These are phyloP conservation scores for Arge pagana DNA, from an alignment of 2,888 invertebrate genomes.

Conservation along the genomic window DNA sequence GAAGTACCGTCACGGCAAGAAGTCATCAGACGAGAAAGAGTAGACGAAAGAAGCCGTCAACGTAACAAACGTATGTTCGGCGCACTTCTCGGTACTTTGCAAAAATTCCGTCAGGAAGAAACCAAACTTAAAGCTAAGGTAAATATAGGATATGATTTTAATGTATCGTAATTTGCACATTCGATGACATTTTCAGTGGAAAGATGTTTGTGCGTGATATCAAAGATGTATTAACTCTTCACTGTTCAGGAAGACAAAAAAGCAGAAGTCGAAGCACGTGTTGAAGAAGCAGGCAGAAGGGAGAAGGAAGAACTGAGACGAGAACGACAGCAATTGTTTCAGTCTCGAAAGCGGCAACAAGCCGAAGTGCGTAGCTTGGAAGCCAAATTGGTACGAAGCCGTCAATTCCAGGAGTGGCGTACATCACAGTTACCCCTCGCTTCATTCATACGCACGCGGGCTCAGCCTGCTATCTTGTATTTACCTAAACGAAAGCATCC, in stretches of 20 bases:
- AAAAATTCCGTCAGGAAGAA: conserved; percentile 94
- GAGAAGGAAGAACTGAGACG: conserved; percentile 84
- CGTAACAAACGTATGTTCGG: conserved; percentile 96
- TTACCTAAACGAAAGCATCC: conserved; percentile 77
- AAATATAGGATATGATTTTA: conserved; percentile 35
- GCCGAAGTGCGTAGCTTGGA: conserved; percentile 87
- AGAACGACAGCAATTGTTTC: conserved; percentile 83
- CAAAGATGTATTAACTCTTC: conserved; percentile 19
- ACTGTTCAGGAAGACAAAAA: conserved; percentile 75
- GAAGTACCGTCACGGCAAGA: conserved; percentile 86
- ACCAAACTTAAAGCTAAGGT: conserved; percentile 84
- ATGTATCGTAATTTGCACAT: not conserved
- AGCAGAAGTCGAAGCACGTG: conserved; percentile 87
- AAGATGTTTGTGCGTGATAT: conserved; percentile 11
- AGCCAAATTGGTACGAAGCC: conserved; percentile 85
- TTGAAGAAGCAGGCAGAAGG: conserved; percentile 87
- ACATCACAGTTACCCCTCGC: conserved; percentile 74
- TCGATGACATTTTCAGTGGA: not conserved
- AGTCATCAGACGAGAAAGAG: conserved; percentile 79
- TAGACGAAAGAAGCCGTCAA: conserved; percentile 78
- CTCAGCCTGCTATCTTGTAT: conserved; percentile 87
- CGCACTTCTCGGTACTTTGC: conserved; percentile 89
- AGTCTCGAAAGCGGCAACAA: conserved; percentile 84
- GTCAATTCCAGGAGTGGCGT: conserved; percentile 90
- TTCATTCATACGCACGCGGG: conserved; percentile 85